Evolutionary conservation across 2,888 invertebrate species (phyloP).

Genomic region (Plagodis pulveraria): DNA sequence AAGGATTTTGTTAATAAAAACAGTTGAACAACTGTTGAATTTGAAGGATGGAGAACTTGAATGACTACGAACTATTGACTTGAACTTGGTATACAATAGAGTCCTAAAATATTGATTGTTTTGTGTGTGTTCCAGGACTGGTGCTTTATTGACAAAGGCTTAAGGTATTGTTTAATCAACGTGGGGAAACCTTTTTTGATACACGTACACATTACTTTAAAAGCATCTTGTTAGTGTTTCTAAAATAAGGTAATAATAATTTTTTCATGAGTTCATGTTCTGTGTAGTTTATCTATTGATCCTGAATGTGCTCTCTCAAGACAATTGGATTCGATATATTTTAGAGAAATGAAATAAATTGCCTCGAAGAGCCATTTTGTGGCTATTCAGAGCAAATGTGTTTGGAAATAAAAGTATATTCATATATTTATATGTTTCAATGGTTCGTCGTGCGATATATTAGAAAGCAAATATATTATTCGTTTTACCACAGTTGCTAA

Average conservation of each 20-base stretch:
- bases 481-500: neutral
- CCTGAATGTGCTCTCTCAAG: constrained; percentile 42
- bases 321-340: constrained; percentile 60
- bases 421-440: constrained; percentile 14
- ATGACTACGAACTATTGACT: no score
- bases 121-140: no score
- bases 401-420: constrained; percentile 15
- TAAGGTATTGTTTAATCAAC: no score
- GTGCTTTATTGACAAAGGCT: no score
- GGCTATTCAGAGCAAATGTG: constrained; percentile 27
- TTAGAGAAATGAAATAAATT: constrained; percentile 50
- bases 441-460: constrained; percentile 8
- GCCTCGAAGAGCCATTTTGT: constrained; percentile 27
- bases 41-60: no score
- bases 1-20: no score
- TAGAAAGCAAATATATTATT: neutral
- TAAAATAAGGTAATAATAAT: neutral
- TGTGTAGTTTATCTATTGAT: constrained; percentile 6
- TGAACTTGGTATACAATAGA: no score
- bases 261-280: constrained; percentile 2
- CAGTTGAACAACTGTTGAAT: no score
- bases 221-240: no score
- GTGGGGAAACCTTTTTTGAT: no score
- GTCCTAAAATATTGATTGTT: no score
- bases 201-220: no score